Base-by-base conservation (phyloP, 2,888 invertebrate species). In the Germaria angustata region DNA sequence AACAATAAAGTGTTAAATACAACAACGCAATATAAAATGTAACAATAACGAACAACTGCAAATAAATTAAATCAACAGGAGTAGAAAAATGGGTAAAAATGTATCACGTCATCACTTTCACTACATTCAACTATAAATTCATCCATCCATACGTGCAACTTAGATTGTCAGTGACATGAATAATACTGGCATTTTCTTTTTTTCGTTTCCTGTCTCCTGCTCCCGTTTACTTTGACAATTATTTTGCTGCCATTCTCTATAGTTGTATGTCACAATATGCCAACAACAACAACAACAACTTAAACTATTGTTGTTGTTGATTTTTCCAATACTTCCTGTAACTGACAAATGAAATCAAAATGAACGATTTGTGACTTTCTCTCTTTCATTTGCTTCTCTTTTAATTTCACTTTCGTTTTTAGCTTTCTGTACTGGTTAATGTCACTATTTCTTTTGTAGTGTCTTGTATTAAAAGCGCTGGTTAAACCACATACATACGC, bases 91-190 rank as follows among this genome's bases (percentile, higher is more conserved):
- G 41, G 44, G 44, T 41, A 22, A 44, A 22, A 80, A 39, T n/a
- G n/a, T 61, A 57, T 65, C 44, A 75, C 69, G 81, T 78, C 81
- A 78, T 81, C 65, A 75, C 73, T 82, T 82, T 69, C 78, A 59
- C 75, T 75, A 36, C 15, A 53, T 13, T 17, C 57, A 22, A 5
- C 9, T 20, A 24, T 8, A 20, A 22, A 65, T 4, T 8, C 44
- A 11, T 7, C 24, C 22, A n/a, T 2, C 9, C 20, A 41, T 20
- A 32, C 13, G 4, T 32, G 22, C n/a, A 15, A 61, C 49, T 61
- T n/a, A 44, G 9, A 49, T 71, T 80, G 77, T 53, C 53, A 66
- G 46, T 77, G 77, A 68, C 76, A 76, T 51, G 44, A 81, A 65
- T 66, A 61, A 1, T 28, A 59, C 41, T 51, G 36, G 51, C 41